A percentile compares a stretch with the other conserved stretches of the same genome.
phyloP scores from a whole-genome alignment of 2,797 vertebrate species.

The Brotula barbata region DNA sequence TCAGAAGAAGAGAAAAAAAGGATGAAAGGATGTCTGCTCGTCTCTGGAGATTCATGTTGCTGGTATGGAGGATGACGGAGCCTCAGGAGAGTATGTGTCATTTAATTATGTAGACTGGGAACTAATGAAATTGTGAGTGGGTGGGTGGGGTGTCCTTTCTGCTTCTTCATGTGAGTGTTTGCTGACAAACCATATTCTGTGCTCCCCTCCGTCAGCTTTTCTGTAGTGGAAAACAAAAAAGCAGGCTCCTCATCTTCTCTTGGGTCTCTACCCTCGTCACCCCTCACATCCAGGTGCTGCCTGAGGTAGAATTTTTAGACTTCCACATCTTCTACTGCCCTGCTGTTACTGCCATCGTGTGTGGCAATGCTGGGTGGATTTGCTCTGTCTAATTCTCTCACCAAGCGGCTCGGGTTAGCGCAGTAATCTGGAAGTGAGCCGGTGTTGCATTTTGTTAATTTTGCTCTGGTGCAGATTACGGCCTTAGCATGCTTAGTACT shows the following conservation, averaged over 20 bases:
- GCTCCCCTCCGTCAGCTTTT: constrained; percentile 38
- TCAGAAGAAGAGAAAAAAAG: constrained; percentile 18
- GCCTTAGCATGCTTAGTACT: constrained; percentile 28
- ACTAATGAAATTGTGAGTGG: constrained; percentile 5
- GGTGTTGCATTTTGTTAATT: constrained; percentile 64
- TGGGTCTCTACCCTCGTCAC: background rate
- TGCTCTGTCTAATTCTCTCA: constrained; percentile 64
- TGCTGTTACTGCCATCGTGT: constrained; percentile 34
- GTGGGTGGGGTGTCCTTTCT: background rate
- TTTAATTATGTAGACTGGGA: constrained; percentile 61
- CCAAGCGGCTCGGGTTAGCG: constrained; percentile 56
- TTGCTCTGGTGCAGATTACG: constrained; percentile 47
- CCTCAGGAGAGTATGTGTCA: constrained; percentile 59
- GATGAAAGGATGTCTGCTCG: constrained; percentile 14
- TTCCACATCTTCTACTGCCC: constrained; percentile 7
- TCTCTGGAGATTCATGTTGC: constrained; percentile 31
- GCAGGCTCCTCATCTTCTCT: constrained; percentile 15
- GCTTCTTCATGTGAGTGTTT: constrained; percentile 19
- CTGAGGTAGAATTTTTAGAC: background rate
- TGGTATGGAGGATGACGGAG: constrained; percentile 37
- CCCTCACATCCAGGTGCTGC: background rate
- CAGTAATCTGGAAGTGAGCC: constrained; percentile 68
- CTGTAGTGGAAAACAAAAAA: constrained; percentile 26
- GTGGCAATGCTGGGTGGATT: constrained; percentile 55
- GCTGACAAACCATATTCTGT: constrained; percentile 36